A percentile compares a stretch with the other conserved stretches of the same genome.
These are phyloP conservation scores for Eurystomus glaucurus DNA, from an alignment of 2,797 vertebrate species.

Conservation along the genomic window DNA sequence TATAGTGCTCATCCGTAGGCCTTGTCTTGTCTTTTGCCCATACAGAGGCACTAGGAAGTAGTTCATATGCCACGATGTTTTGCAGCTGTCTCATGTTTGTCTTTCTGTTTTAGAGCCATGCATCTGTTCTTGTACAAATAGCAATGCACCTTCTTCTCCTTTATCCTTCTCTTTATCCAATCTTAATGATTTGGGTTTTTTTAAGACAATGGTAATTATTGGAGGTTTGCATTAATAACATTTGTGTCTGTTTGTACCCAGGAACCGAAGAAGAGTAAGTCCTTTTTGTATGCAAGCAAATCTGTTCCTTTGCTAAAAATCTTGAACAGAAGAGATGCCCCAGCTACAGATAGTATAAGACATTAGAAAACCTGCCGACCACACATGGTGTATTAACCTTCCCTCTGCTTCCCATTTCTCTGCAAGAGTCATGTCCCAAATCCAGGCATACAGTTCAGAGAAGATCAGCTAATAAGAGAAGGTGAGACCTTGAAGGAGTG, in stretches of 20 bases:
- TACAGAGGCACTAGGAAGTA: background rate
- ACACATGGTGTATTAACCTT: background rate
- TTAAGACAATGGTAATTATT: background rate
- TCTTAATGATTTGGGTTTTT: background rate
- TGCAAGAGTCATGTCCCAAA: background rate
- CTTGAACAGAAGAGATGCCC: background rate
- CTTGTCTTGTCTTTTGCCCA: background rate
- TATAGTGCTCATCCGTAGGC: background rate
- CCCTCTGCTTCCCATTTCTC: background rate
- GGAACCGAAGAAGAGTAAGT: background rate
- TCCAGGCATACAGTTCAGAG: background rate
- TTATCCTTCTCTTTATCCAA: background rate
- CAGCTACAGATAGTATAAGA: background rate
- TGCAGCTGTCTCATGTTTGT: background rate
- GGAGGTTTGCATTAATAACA: background rate
- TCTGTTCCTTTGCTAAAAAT: background rate
- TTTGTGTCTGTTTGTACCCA: background rate
- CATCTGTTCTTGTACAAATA: background rate
- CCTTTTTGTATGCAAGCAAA: background rate
- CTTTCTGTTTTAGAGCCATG: background rate
- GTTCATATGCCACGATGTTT: background rate
- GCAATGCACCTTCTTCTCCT: background rate
- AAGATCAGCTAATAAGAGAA: background rate
- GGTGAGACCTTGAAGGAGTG: background rate
- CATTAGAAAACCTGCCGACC: background rate